Base-by-base conservation (phyloP, 2,888 invertebrate species). In the Apodemia hepburni region DNA sequence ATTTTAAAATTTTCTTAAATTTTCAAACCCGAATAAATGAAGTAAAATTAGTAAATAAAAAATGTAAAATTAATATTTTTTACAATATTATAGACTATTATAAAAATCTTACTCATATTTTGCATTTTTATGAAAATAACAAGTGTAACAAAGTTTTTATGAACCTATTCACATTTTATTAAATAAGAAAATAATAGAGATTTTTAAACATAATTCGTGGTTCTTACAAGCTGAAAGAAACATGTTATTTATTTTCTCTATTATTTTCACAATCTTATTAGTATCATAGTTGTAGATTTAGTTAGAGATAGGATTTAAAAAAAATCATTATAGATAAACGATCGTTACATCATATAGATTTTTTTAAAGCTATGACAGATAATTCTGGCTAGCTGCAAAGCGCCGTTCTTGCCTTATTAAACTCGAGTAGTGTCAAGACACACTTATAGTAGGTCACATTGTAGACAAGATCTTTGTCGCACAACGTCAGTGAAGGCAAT, bases 361-460 rank as follows among this genome's bases (percentile, higher is more conserved):
- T 65, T n/a, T 62, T 35, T 58, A 59, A 61, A 59, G 35, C 47
- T 59, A 45, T 59, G 3, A 29, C 27, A 57, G 29, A 57, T 57
- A 29, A 49, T 22, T 66, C 66, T 71, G 73, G 78, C 68, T 68
- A 69, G 73, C 77, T 75, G 77, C 70, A 71, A 82, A 84, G 82
- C 79, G 79, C 78, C 78, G 77, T 79, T 78, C 77, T 76, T 57
- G 57, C 74, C 84, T 88, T 88, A 85, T 87, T 87, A 86, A 84
- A 74, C 76, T 82, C 75, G 70, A 87, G 85, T 72, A 71, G 81
- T 81, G 82, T 85, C 86, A 85, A 88, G 88, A 71, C 70, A 66
- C 75, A 71, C 87, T 88, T 76, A 74, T 69, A 80, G 78, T 69
- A 68, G 82, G 84, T 86, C 84, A 81, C 81, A 75, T 80, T 79